phyloP scores from a whole-genome alignment of 2,113 vertebrate species.

The Nothocercus julius region DNA sequence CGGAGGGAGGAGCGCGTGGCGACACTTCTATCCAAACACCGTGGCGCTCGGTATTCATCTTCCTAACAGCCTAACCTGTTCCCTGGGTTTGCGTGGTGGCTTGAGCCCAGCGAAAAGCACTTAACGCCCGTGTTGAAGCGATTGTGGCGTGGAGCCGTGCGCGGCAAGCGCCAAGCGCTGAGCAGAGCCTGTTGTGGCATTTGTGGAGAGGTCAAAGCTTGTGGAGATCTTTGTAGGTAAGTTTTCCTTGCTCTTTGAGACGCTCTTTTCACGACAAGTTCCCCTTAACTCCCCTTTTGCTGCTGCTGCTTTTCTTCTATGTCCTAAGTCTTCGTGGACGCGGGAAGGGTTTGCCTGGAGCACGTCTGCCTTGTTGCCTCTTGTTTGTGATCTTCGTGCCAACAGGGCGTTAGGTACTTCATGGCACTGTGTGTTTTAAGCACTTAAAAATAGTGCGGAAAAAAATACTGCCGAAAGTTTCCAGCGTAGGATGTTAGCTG shows the following conservation, averaged over 20 bases:
- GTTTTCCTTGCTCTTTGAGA: background rate
- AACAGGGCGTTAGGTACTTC: background rate
- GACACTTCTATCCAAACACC: background rate
- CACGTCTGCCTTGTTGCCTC: background rate
- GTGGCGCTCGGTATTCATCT: constrained; percentile 46
- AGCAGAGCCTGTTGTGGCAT: background rate
- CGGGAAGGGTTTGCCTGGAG: background rate
- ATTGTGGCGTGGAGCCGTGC: background rate
- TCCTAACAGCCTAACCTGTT: constrained; percentile 59
- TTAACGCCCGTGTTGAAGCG: background rate
- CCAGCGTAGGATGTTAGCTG: constrained; percentile 37
- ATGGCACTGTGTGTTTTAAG: background rate
- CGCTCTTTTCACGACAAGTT: background rate
- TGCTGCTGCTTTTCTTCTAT: background rate
- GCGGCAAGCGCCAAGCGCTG: background rate
- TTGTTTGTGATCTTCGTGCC: constrained; percentile 3
- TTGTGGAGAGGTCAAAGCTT: background rate
- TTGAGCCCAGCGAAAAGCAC: constrained; percentile 7
- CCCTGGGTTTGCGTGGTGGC: constrained; percentile 22
- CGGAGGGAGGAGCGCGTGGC: background rate
- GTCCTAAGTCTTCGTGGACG: background rate
- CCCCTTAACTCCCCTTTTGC: background rate
- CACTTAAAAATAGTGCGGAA: constrained; percentile 2
- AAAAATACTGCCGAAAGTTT: background rate
- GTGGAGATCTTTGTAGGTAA: constrained; percentile 23